Evolutionary conservation across 2,797 vertebrate genomes (phyloP), one percentile per base, ranked within the genome.

Genomic region (Poecile montanus): DNA sequence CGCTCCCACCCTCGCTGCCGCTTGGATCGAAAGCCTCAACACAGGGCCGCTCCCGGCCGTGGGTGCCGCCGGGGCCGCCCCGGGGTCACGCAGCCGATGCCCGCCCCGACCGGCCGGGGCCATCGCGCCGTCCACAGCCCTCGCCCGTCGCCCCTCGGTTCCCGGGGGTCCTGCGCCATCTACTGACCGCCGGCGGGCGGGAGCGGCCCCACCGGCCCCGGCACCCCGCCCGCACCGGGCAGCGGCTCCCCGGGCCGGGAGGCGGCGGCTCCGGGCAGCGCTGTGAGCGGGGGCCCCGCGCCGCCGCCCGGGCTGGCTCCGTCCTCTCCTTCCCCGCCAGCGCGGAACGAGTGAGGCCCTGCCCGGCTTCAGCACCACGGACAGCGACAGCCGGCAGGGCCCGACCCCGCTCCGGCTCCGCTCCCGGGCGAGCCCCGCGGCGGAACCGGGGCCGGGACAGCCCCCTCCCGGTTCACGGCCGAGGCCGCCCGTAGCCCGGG

Each of bases 111-210:
- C 18, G 36, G 23, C 32, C 66, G 6, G 27, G 32, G 14, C 68
- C 60, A 9, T 38, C 18, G 32, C 11, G 10, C 62, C 5, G 12
- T 23, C n/a, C 14, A 9, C 36, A 27, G 44, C 36, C 30, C 42
- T 51, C 72, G 17, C 61, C 23, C 10, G 9, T 32, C 19, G 15
- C 16, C 40, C 42, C 30, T n/a, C 56, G 13, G 81, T 85, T 86
- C 42, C 73, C 86, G 50, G 48, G 79, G 66, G 53, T n/a, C 72
- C 80, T 88, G 88, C 88, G 91, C 96, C 93, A 93, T 78, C 95
- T 95, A 60, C 94, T 86, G 95, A 80, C 86, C 5, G 42, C 32
- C 14, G n/a, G 18, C 15, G 25, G 44, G 44, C 45, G 36, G 58
- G 21, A 88, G 29, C n/a, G 36, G 50, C 21, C 27, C 48, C 16